Conservation (phyloP, 2,113 vertebrate genomes). For the Ardeotis arabs region DNA sequence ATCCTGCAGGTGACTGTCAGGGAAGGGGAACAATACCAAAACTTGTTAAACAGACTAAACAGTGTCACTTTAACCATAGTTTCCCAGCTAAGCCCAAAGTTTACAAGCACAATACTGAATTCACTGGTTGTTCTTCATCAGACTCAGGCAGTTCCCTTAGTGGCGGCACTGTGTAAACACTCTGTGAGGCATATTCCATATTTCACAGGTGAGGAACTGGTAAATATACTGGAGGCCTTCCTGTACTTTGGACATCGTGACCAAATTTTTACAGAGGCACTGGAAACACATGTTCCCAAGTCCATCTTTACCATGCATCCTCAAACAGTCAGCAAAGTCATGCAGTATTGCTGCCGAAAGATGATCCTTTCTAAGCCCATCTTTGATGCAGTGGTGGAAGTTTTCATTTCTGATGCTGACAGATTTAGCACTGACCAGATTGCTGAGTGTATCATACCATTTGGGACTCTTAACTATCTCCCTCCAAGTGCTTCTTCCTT, state of each 20-base stretch:
- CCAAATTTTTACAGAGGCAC: constrained; percentile 77
- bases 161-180: constrained; percentile 83
- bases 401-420: constrained; percentile 83
- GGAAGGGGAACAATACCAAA: constrained; percentile 62
- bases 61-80: constrained; percentile 55
- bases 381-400: constrained; percentile 83
- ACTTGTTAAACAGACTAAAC: constrained; percentile 83
- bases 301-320: constrained; percentile 74
- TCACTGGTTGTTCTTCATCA: constrained; percentile 82
- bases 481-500: constrained; percentile 82
- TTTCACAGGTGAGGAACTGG: constrained; percentile 83
- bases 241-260: constrained; percentile 84
- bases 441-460: constrained; percentile 79
- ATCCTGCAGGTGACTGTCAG: constrained; percentile 72
- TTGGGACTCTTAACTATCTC: constrained; percentile 88
- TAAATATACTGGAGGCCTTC: constrained; percentile 81
- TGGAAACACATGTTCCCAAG: constrained; percentile 76
- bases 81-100: constrained; percentile 70
- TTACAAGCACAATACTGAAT: constrained; percentile 76
- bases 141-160: constrained; percentile 76
- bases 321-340: constrained; percentile 76
- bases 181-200: constrained; percentile 75
- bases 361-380: constrained; percentile 81
- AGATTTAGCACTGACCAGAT: constrained; percentile 83
- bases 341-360: constrained; percentile 81